phyloP scores from a whole-genome alignment of 2,888 invertebrate genomes.

The Drosophila hamatofila region DNA sequence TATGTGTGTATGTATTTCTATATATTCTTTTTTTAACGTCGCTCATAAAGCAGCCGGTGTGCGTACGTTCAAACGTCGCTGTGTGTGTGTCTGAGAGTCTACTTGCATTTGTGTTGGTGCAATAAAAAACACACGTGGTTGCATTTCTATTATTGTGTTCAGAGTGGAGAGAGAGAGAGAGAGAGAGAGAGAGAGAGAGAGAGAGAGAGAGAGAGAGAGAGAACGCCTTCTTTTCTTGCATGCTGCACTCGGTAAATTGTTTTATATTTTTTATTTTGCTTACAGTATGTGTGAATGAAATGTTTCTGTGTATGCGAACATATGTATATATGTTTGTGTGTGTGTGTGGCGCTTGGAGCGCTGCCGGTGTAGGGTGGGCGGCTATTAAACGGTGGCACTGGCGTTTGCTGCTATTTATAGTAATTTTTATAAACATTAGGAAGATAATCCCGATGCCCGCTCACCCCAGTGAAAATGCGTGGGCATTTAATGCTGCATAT shows the following conservation, averaged over 20 bases:
- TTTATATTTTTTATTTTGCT: conserved; percentile 14
- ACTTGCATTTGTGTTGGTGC: conserved; percentile 40
- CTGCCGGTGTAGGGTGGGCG: conserved; percentile 52
- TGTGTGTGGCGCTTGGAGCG: conserved; percentile 43
- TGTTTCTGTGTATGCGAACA: conserved; percentile 1
- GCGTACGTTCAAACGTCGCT: conserved; percentile 19
- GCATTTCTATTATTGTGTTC: conserved; percentile 61
- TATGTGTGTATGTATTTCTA: conserved; percentile 22
- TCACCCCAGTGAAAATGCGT: conserved; percentile 24
- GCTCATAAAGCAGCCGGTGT: conserved; percentile 47
- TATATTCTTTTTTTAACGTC: conserved; percentile 23
- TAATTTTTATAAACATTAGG: conserved; percentile 71
- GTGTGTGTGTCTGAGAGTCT: conserved; percentile 4
- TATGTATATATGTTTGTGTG: conserved; percentile 4
- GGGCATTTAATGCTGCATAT: conserved; percentile 45
- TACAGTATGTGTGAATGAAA: conserved; percentile 17
- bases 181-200: no score
- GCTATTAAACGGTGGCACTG: conserved; percentile 57
- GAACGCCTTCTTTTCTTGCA: conserved; percentile 16
- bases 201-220: background rate
- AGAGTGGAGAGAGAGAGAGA: background rate
- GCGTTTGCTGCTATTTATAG: conserved; percentile 71
- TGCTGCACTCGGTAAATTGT: conserved; percentile 39
- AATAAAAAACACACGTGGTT: conserved; percentile 79
- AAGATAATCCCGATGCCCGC: conserved; percentile 67